Evolutionary conservation across 2,113 vertebrate species (phyloP), one percentile per base, ranked within the genome.

Genomic region (Trogon melanurus): DNA sequence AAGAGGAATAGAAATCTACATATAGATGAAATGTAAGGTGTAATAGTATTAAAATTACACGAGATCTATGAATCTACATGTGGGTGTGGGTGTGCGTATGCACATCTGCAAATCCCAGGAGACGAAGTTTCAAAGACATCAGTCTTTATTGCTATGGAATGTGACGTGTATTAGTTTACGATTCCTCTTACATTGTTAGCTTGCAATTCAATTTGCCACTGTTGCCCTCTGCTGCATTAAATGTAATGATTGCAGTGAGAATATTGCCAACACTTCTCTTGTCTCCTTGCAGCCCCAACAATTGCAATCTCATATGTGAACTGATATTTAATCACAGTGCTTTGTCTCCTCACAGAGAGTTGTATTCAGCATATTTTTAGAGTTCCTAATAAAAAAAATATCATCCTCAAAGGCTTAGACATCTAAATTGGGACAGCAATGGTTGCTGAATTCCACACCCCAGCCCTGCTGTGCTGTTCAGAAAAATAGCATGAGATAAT

Each of bases 1-100:
- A 91, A 96, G 36, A 79, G 41, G 32, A 97, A 26, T 36, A 86
- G 60, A 91, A 96, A 85, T 76, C 62, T 86, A 57, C 88, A 79
- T 86, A 20, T 44, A 91, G 36, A 27, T 58, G 32, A 65, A 85
- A 93, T 58, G 13, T 79, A 78, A 93, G 69, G 36, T 87, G 47
- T 61, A 93, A 88, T 89, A 2, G 1, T 60, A 75, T 89, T 78
- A 91, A 88, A 96, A 86, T 82, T 64, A 56, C 21, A 75, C 45
- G 64, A 91, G 67, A 57, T 71, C 62, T 80, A 16, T 69, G 80
- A 91, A 88, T 53, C 41, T 78, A 23, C 29, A 16, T 38, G 91
- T 41, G 41, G 41, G 41, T 41, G 41, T 89, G 60, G 16, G 22
- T 32, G 34, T 79, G 17, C 27, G 20, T n/a, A 12, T 62, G 64